A percentile compares a stretch with the other conserved stretches of the same genome.
Evolutionary conservation across 1,140 invertebrate species (phyloP).

Genomic region (Anthonomus grandis): DNA sequence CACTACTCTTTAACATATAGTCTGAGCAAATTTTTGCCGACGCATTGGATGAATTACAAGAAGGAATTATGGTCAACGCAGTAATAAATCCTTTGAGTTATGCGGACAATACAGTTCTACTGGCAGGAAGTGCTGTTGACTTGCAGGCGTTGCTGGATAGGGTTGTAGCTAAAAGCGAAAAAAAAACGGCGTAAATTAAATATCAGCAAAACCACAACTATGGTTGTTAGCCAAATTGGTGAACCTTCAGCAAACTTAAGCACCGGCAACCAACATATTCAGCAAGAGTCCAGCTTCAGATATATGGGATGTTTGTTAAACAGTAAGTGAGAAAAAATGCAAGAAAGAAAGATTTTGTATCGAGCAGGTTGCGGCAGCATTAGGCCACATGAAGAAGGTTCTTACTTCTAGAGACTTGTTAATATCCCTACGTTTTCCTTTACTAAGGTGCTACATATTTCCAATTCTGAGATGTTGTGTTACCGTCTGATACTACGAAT

Average conservation of each 20-base stretch:
- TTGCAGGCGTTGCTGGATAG: background rate
- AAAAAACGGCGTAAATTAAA: background rate
- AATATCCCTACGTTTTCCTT: too few relatives aligned
- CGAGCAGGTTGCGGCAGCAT: background rate
- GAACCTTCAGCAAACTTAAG: background rate
- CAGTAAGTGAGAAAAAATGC: background rate
- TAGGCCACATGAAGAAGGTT: background rate
- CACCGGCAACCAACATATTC: slow-evolving; percentile 4
- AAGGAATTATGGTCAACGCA: background rate
- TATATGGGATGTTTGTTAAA: background rate
- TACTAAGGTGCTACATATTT: too few relatives aligned
- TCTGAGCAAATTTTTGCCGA: background rate
- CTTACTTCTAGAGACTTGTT: background rate
- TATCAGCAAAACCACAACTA: background rate
- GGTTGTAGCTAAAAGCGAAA: slow-evolving; percentile 6
- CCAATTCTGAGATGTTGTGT: too few relatives aligned
- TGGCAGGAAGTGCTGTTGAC: slow-evolving; percentile 6
- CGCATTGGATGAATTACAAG: background rate
- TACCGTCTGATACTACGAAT: too few relatives aligned
- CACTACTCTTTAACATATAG: background rate
- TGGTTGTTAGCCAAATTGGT: background rate
- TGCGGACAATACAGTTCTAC: background rate
- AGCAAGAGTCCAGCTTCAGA: slow-evolving; percentile 6
- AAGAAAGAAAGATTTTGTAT: slow-evolving; percentile 1
- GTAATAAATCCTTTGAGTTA: too few relatives aligned